Percentiles rank a stretch among this genome's conserved stretches.
Conservation (phyloP, 2,113 vertebrate genomes). For the Nesogale talazaci region DNA sequence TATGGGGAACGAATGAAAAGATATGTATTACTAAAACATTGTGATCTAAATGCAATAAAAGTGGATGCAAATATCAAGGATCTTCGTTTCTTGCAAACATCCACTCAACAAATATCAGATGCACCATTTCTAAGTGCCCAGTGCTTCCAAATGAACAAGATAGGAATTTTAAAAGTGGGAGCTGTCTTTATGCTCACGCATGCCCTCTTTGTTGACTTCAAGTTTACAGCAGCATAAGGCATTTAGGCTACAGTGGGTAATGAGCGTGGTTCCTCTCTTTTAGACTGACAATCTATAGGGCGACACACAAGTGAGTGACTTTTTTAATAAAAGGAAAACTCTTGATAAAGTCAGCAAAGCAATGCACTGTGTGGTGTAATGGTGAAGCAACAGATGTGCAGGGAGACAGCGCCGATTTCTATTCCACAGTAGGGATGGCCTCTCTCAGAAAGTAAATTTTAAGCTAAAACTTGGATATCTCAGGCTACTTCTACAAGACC, state of each 20-base stretch:
- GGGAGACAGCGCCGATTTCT: neutral
- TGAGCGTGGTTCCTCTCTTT: neutral
- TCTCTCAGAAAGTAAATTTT: conserved; percentile 20
- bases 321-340: neutral
- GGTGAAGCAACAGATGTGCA: neutral
- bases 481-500: conserved; percentile 61
- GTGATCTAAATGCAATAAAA: neutral
- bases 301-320: conserved; percentile 33
- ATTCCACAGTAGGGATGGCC: neutral
- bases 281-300: neutral
- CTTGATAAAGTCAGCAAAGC: conserved; percentile 49
- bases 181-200: neutral
- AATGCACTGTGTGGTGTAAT: neutral
- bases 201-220: neutral
- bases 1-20: neutral
- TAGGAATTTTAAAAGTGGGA: neutral
- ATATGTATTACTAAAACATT: neutral
- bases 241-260: neutral
- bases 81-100: conserved; percentile 12
- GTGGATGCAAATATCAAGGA: neutral
- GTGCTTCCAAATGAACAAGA: neutral
- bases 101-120: neutral
- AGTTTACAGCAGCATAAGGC: neutral
- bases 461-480: conserved; percentile 34
- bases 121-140: conserved; percentile 17